Evolutionary conservation across 2,888 invertebrate genomes (phyloP).

Genomic region (Drosophila infuscata): DNA sequence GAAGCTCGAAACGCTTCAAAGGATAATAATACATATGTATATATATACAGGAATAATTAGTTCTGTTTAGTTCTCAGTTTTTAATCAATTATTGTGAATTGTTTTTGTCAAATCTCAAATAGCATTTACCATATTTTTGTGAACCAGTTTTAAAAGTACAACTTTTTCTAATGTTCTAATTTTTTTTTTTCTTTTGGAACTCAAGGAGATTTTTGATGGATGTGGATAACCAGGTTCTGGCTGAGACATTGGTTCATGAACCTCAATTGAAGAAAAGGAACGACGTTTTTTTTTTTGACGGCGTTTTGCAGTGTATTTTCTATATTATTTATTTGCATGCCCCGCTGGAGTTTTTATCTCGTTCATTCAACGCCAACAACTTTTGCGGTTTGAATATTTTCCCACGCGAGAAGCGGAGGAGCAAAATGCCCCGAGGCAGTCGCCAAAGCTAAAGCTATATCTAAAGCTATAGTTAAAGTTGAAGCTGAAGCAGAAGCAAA

Average conservation of each 20-base stretch:
- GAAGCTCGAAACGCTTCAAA: neutral
- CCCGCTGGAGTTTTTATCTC: conserved; percentile 38
- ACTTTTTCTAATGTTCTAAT: neutral
- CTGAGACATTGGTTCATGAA: neutral
- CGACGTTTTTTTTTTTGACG: neutral
- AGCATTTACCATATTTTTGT: neutral
- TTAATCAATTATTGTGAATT: neutral
- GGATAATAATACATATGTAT: neutral
- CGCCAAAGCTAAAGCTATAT: neutral
- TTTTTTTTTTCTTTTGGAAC: no score
- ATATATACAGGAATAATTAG: neutral
- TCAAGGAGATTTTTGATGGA: neutral
- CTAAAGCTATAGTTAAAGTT: neutral
- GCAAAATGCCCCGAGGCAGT: conserved; percentile 1
- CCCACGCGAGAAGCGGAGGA: conserved; percentile 49
- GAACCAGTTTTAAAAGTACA: neutral
- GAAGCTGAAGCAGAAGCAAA: neutral
- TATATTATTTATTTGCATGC: conserved; percentile 20
- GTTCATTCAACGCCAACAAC: conserved; percentile 50
- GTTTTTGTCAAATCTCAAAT: neutral
- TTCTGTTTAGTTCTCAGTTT: neutral
- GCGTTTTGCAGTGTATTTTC: conserved; percentile 9
- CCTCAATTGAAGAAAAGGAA: neutral
- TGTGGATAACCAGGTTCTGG: neutral
- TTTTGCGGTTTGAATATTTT: conserved; percentile 54